phyloP scores from a whole-genome alignment of 1,140 invertebrate species.

The Panagrolaimus sp. region DNA sequence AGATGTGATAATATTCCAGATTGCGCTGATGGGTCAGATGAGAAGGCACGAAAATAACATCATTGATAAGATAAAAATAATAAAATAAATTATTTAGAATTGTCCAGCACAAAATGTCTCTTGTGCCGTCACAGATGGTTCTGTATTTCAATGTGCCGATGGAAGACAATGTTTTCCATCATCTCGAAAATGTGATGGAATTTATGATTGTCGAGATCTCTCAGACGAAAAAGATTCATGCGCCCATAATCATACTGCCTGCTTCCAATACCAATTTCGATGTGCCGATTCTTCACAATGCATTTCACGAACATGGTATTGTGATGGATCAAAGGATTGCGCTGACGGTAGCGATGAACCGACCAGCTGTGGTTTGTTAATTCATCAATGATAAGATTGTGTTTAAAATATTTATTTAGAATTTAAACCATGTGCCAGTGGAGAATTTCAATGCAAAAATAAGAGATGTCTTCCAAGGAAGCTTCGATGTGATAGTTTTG shows the following conservation, averaged over 20 bases:
- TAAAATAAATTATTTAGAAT: neutral
- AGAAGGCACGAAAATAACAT: slow-evolving; percentile 62
- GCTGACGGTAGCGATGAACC: slow-evolving; percentile 78
- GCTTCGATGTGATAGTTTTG: slow-evolving; percentile 63
- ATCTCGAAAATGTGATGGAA: slow-evolving; percentile 79
- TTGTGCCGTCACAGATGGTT: slow-evolving; percentile 63
- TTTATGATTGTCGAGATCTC: slow-evolving; percentile 76
- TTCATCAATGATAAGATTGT: no score
- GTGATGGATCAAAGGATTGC: slow-evolving; percentile 53
- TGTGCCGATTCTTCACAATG: slow-evolving; percentile 77
- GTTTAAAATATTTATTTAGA: slow-evolving; percentile 45
- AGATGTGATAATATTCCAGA: slow-evolving; percentile 85
- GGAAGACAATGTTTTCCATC: slow-evolving; percentile 70
- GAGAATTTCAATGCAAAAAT: slow-evolving; percentile 86
- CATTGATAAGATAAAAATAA: no score
- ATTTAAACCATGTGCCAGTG: slow-evolving; percentile 80
- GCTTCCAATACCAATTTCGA: slow-evolving; percentile 79
- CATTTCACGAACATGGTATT: slow-evolving; percentile 65
- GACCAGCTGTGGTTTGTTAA: slow-evolving; percentile 66
- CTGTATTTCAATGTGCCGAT: slow-evolving; percentile 60
- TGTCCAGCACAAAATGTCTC: slow-evolving; percentile 38
- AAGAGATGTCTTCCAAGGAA: slow-evolving; percentile 79
- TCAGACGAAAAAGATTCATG: slow-evolving; percentile 76
- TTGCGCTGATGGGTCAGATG: slow-evolving; percentile 86
- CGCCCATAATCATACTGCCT: slow-evolving; percentile 65